Evolutionary conservation across 1,140 invertebrate genomes (phyloP).

Genomic region (Drosophila auraria): DNA sequence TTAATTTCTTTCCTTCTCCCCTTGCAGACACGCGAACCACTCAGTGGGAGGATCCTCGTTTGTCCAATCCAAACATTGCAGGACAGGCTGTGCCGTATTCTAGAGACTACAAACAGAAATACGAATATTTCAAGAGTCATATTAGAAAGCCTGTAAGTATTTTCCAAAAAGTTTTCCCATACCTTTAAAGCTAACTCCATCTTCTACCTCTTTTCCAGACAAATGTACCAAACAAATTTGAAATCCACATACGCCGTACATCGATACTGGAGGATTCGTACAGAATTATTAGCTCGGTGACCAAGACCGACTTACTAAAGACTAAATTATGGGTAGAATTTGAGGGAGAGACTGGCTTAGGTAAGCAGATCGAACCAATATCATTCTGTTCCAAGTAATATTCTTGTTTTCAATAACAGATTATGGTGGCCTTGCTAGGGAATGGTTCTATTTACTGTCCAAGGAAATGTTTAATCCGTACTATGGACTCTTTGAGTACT

Average conservation of each 20-base stretch:
- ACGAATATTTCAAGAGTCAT: slow-evolving; percentile 98
- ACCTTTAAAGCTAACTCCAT: slow-evolving; percentile 1
- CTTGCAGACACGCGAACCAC: slow-evolving; percentile 95
- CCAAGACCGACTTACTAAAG: slow-evolving; percentile 94
- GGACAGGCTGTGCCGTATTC: slow-evolving; percentile 99
- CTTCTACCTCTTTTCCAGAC: slow-evolving; percentile 87
- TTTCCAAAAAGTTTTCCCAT: slow-evolving; percentile 6
- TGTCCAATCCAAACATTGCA: slow-evolving; percentile 98
- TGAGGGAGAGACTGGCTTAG: slow-evolving; percentile 95
- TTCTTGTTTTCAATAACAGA: slow-evolving; percentile 86
- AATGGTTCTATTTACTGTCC: slow-evolving; percentile 99
- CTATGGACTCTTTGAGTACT: slow-evolving; percentile 99
- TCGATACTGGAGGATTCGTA: slow-evolving; percentile 98
- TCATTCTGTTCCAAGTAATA: not conserved
- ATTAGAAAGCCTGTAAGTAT: slow-evolving; percentile 96
- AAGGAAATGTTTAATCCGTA: slow-evolving; percentile 99
- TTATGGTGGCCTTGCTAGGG: slow-evolving; percentile 98
- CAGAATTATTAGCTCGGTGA: slow-evolving; percentile 94
- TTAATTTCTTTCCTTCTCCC: slow-evolving; percentile 47
- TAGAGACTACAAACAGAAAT: slow-evolving; percentile 99
- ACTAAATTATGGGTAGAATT: slow-evolving; percentile 99
- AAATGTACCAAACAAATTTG: slow-evolving; percentile 98
- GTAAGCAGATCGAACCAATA: slow-evolving; percentile 32
- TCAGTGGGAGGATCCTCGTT: slow-evolving; percentile 99
- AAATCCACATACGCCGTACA: slow-evolving; percentile 96